Percentiles rank a stretch among this genome's conserved stretches.
Evolutionary conservation across 1,140 invertebrate genomes (phyloP).

Genomic region (Theocolax elegans): DNA sequence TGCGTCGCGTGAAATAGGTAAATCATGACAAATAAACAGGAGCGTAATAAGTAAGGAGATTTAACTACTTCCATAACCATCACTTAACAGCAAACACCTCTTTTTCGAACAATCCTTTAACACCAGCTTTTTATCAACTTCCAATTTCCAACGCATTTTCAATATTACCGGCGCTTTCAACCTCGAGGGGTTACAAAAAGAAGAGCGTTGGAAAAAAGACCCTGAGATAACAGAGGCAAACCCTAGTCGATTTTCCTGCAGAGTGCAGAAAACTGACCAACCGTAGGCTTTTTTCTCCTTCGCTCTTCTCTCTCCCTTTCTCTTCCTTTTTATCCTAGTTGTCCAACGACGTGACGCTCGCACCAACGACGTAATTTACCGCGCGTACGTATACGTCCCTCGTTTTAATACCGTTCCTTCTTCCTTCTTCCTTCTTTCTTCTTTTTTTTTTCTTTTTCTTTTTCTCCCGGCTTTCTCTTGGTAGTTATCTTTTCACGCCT

Average conservation of each 20-base stretch:
- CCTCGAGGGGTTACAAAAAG: neutral
- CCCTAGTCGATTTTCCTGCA: constrained; percentile 15
- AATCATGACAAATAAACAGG: constrained; percentile 1
- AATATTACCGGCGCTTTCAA: constrained; percentile 9
- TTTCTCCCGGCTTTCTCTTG: constrained; percentile 9
- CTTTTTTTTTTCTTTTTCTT: constrained; percentile 43
- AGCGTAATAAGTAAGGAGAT: neutral
- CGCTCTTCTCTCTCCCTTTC: constrained; percentile 32
- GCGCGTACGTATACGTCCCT: constrained; percentile 52
- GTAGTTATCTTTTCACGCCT: neutral
- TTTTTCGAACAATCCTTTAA: constrained; percentile 9
- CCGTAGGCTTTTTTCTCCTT: constrained; percentile 14
- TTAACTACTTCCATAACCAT: constrained; percentile 12
- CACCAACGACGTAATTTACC: constrained; percentile 59
- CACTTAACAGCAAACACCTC: neutral
- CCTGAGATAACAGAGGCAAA: constrained; percentile 5
- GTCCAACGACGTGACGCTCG: constrained; percentile 41
- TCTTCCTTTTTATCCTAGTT: constrained; percentile 8
- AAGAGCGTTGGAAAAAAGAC: neutral
- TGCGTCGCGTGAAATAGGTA: no score
- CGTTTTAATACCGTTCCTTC: constrained; percentile 52
- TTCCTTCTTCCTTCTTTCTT: constrained; percentile 30
- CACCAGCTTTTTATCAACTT: constrained; percentile 23
- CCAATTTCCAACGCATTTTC: constrained; percentile 24
- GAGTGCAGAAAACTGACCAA: constrained; percentile 14